phyloP scores from a whole-genome alignment of 2,888 invertebrate genomes.

The Ellobium chinense region DNA sequence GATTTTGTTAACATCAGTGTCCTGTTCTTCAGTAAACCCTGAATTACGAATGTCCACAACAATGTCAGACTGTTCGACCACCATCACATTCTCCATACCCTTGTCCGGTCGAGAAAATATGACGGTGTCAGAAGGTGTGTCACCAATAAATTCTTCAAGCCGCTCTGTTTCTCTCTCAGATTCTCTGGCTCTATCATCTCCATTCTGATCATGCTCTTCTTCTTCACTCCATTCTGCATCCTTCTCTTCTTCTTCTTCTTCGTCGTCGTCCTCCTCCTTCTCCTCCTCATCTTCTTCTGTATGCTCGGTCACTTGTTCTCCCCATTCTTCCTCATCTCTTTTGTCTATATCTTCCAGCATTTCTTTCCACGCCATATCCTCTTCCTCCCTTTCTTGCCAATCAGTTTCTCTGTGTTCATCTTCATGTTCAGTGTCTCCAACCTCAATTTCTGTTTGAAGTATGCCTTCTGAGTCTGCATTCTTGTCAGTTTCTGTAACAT shows the following conservation, averaged over 20 bases:
- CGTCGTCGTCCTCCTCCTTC: background rate
- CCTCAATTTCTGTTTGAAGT: background rate
- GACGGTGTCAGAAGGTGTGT: no score
- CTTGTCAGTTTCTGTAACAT: no score
- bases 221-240: no score
- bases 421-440: background rate
- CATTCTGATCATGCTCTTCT: no score
- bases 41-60: background rate
- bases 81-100: background rate
- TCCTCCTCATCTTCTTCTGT: background rate
- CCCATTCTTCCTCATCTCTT: background rate
- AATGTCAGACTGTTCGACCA: background rate
- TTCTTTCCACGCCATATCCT: background rate
- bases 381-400: background rate
- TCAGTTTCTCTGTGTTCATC: background rate
- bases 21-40: no score
- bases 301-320: no score
- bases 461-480: background rate
- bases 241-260: background rate
- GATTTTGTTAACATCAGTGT: no score
- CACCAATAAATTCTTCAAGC: no score
- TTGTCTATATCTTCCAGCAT: background rate
- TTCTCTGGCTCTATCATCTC: no score
- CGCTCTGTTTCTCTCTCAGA: no score
- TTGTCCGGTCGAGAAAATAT: no score